Evolutionary conservation across 1,140 invertebrate species (phyloP), one percentile per base, ranked within the genome.

Genomic region (Probaryconus sp.): DNA sequence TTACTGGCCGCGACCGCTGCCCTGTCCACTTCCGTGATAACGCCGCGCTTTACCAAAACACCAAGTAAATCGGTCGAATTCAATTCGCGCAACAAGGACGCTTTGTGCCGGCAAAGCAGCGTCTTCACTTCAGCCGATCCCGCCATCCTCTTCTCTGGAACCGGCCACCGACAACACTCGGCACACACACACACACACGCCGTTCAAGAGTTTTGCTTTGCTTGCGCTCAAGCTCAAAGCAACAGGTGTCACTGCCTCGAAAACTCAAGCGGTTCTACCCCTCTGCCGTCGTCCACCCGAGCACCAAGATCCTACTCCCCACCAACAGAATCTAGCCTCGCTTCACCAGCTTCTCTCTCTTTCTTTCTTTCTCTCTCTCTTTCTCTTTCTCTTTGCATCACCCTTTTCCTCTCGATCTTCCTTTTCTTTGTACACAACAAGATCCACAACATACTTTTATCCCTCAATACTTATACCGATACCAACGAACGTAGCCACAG

Each of bases 41-140:
- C 80, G 55, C 83, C 81, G 42, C 83, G 83, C 61, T 87, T 85
- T 33, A 84, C 78, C 14, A 87, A 63, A 37, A 79, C 80, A 48
- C 76, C 67, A 16, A 86, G 74, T 7, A 85, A 70, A 60, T 85
- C 79, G n/a, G 82, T 84, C 24, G 71, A 51, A 75, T 83, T 83
- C 31, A 85, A 72, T 55, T 85, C 83, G 37, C 75, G 75, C 21
- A 81, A 73, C 7, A 84, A 50, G 3, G 80, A 80, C 18, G 79
- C 71, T 77, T 85, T 86, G 76, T 86, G 82, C 40, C 83, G 77
- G 35, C 76, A 82, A 33, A 86, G 69, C 6, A 85, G 78, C 38
- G 71, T 79, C 20, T 75, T 76, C 55, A 84, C 79, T 67, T 86
- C 84, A 31, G 78, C 76, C 20, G 79, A 81, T 33, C 82, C 81